Conservation (phyloP, 2,888 invertebrate genomes). For the Ischnura elegans region DNA sequence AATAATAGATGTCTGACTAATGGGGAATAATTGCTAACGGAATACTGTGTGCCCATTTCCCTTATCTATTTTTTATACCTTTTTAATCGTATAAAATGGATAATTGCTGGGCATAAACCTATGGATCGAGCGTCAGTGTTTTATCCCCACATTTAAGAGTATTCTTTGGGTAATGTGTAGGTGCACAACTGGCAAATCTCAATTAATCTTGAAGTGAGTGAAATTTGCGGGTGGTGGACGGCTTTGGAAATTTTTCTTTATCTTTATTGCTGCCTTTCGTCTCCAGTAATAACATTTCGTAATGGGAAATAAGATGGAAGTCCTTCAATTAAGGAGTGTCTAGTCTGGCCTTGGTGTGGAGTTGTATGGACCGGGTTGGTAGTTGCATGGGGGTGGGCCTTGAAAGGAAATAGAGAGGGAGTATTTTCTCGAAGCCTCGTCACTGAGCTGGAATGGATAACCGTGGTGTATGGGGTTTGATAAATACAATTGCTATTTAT, state of each 20-base stretch:
- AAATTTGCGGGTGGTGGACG: background rate
- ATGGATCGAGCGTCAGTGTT: background rate
- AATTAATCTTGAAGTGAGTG: too few relatives aligned
- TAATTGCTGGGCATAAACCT: background rate
- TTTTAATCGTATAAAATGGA: background rate
- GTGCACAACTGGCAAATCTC: too few relatives aligned
- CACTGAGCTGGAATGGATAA: background rate
- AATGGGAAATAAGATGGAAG: background rate
- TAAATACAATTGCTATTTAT: slow-evolving; percentile 8
- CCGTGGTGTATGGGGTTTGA: background rate
- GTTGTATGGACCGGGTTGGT: background rate
- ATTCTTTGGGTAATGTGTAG: background rate
- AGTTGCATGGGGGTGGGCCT: background rate
- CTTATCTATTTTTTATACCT: too few relatives aligned
- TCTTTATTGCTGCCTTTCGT: background rate
- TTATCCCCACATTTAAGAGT: background rate
- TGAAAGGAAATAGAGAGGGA: background rate
- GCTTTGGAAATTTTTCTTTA: background rate
- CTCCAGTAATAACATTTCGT: background rate
- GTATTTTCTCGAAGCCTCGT: background rate
- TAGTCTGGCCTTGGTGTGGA: background rate
- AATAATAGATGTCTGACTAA: too few relatives aligned
- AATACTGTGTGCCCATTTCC: too few relatives aligned
- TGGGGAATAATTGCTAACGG: too few relatives aligned
- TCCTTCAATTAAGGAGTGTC: background rate